Base-by-base conservation (phyloP, 2,888 invertebrate species). In the Noctua pronuba region DNA sequence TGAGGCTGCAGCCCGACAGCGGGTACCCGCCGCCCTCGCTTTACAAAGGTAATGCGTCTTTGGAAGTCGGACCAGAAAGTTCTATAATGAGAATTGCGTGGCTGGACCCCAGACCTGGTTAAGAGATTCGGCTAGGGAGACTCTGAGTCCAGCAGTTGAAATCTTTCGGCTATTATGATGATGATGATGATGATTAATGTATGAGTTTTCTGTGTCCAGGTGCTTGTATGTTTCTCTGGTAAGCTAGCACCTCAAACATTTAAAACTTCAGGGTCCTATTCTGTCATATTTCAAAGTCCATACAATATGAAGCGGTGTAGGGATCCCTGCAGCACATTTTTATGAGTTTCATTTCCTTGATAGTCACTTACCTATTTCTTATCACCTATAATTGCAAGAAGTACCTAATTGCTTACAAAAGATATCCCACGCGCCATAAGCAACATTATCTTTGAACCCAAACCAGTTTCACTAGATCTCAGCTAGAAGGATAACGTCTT, bases 1-100 rank as follows among this genome's bases (percentile, higher is more conserved):
- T 99, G 31, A 97, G 98, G 76, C 97, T 99, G 70, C 98, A 98
- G 92, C 98, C 98, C 0, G 99, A 99, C 94, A 98, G 98, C 18
- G 97, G 97, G 60, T 98, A 97, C 93, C 97, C 97, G 0, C 98
- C 98, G 85, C 97, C 98, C 8, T 97, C 95, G 0, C 90, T 96
- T 0, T 96, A 96, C 83, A 96, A 96, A 93, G 96, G 96, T 96
- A 89, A 77, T 52, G 35, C 4, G 4, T 38, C 7, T 18, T 41
- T 31, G 18, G 74, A 21, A 35, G 2, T 44, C 21, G 8, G n/a
- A 49, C 21, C 2, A 24, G 24, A 52, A 52, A 24, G 52, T 68
- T 67, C 16, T 71, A 18, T 0, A 38, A 8, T 18, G 38, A 11
- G 44, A 21, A 44, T 11, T 38, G 11, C 16, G 44, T 16, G 44